phyloP scores from a whole-genome alignment of 2,888 invertebrate species.

The Tenthredo mesomela region DNA sequence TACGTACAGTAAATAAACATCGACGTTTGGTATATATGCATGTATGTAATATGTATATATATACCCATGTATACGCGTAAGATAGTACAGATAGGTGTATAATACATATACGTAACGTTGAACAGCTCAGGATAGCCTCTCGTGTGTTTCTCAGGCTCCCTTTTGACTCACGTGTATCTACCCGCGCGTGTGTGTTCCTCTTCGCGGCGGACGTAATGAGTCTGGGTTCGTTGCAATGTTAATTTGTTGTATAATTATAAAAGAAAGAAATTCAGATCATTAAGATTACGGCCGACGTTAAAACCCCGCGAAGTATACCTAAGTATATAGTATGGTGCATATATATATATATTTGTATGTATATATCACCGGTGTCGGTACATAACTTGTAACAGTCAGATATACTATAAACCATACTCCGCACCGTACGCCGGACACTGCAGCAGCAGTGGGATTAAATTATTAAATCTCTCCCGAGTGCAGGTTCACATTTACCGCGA shows the following conservation, averaged over 20 bases:
- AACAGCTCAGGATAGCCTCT: not conserved
- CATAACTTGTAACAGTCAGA: conserved; percentile 33
- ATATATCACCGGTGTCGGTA: not conserved
- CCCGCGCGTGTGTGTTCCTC: conserved; percentile 38
- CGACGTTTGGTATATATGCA: not conserved
- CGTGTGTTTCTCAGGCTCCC: conserved; percentile 33
- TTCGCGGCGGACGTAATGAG: conserved; percentile 54
- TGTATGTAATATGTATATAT: too few relatives aligned
- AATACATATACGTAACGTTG: not conserved
- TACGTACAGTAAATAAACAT: conserved; percentile 45
- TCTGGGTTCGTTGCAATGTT: conserved; percentile 59
- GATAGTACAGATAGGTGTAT: not conserved
- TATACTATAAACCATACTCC: not conserved
- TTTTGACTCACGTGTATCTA: conserved; percentile 22
- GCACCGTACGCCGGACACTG: not conserved
- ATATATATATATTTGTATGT: not conserved
- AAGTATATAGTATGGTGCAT: not conserved
- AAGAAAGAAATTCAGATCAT: conserved; percentile 65
- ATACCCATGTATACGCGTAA: not conserved
- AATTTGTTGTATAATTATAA: conserved; percentile 63
- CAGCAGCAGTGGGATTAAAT: not conserved
- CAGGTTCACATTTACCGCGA: not conserved
- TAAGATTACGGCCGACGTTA: conserved; percentile 56
- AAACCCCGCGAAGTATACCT: conserved; percentile 24
- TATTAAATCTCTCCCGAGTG: not conserved